Evolutionary conservation across 2,113 vertebrate species (phyloP).

Genomic region (Epinephelus moara): DNA sequence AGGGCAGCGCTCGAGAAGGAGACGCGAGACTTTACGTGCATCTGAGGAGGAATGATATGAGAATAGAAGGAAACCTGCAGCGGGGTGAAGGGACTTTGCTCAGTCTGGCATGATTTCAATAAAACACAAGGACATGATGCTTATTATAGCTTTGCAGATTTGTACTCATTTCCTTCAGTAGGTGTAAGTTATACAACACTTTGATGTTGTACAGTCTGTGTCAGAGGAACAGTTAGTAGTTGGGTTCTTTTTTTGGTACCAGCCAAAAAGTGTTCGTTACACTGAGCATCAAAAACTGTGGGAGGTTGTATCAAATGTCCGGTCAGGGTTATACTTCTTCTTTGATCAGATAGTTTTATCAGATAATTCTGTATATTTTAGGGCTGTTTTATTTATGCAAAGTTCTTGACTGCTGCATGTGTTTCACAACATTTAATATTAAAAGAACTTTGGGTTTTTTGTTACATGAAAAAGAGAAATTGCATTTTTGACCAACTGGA

Average conservation of each 20-base stretch:
- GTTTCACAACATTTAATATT: no score
- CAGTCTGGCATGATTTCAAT: neutral
- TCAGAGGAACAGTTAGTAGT: no score
- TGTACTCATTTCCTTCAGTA: neutral
- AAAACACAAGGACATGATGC: neutral
- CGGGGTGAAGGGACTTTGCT: neutral
- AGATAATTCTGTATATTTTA: no score
- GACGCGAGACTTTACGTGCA: neutral
- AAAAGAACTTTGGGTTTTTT: no score
- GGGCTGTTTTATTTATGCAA: no score
- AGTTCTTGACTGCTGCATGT: no score
- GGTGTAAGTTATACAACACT: neutral
- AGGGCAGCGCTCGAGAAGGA: neutral
- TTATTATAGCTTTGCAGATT: slow-evolving; percentile 15
- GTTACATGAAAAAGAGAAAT: no score
- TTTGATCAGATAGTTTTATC: neutral
- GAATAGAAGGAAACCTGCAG: slow-evolving; percentile 1
- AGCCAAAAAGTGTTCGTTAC: neutral
- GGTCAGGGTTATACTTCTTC: neutral
- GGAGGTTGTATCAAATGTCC: neutral
- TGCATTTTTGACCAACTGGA: no score
- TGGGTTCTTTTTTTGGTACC: neutral
- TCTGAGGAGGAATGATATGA: slow-evolving; percentile 2
- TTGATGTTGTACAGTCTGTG: neutral
- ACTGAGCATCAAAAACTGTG: neutral